Conservation (phyloP, 2,797 vertebrate species). For the Thunnus albacares region DNA sequence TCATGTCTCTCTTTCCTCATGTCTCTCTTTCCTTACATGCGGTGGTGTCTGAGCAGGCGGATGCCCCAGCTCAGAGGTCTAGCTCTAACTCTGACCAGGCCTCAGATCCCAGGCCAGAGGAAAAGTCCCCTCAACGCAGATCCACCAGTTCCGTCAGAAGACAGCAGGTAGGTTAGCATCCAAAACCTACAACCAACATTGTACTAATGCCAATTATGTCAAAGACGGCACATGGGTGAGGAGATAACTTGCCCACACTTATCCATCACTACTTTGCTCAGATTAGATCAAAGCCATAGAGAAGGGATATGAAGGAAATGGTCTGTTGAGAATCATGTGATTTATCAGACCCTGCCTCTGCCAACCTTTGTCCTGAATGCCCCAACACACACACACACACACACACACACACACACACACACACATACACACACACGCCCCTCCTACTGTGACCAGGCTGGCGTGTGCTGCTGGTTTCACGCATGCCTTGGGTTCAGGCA, state of each 20-base stretch:
- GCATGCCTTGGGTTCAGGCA: conserved; percentile 86
- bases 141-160: conserved; percentile 58
- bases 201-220: conserved; percentile 44
- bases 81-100: conserved; percentile 45
- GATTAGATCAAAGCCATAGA: conserved; percentile 77
- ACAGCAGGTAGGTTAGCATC: conserved; percentile 69
- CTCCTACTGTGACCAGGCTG: conserved; percentile 78
- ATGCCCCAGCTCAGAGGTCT: conserved; percentile 40
- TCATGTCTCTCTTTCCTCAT: neutral
- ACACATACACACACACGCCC: conserved; percentile 51
- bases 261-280: conserved; percentile 53
- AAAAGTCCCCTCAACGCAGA: conserved; percentile 54
- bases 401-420: conserved; percentile 63
- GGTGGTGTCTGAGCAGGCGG: conserved; percentile 36
- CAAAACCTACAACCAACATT: conserved; percentile 3
- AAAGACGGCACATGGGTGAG: conserved; percentile 57
- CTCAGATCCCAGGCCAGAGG: conserved; percentile 57
- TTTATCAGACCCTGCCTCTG: conserved; percentile 73
- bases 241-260: conserved; percentile 55
- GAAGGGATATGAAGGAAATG: conserved; percentile 63
- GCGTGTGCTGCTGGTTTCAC: conserved; percentile 84
- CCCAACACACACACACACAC: conserved; percentile 45
- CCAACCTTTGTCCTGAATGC: conserved; percentile 78
- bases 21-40: conserved; percentile 64
- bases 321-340: conserved; percentile 80